A percentile compares a stretch with the other conserved stretches of the same genome.
phyloP scores from a whole-genome alignment of 1,140 invertebrate species.

The Brachionus calyciflorus region DNA sequence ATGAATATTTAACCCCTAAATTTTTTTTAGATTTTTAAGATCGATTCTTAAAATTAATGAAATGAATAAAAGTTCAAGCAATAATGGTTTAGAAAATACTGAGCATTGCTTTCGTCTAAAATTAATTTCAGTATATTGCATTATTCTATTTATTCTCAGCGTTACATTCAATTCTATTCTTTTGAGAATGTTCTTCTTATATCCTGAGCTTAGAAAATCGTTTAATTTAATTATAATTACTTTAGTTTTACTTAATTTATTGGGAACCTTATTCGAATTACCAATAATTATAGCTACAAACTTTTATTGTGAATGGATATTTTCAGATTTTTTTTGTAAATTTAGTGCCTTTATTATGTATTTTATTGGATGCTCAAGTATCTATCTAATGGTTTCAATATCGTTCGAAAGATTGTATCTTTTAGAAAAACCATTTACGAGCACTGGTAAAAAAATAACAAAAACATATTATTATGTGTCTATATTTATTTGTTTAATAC shows the following conservation, averaged over 20 bases:
- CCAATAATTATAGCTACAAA: neutral
- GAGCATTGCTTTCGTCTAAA: neutral
- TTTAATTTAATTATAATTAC: neutral
- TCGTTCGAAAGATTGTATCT: conserved; percentile 13
- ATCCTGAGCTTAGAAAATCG: neutral
- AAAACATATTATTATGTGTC: neutral
- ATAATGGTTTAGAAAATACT: no score
- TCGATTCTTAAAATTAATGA: no score
- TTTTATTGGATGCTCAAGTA: conserved; percentile 26
- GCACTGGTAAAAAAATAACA: neutral
- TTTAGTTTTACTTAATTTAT: neutral
- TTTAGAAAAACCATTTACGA: neutral
- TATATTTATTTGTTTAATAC: neutral
- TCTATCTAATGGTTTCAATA: conserved; percentile 34
- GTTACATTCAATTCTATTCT: conserved; percentile 6
- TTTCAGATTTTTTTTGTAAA: neutral
- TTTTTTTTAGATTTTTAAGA: no score
- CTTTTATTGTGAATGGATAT: neutral
- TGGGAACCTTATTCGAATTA: conserved; percentile 2
- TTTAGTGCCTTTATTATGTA: neutral
- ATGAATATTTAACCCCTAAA: no score
- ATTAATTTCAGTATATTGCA: neutral
- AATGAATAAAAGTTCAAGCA: no score
- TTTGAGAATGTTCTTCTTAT: neutral
- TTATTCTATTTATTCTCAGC: neutral